Base-by-base conservation (phyloP, 2,797 vertebrate species). In the Chromobotia macracanthus region DNA sequence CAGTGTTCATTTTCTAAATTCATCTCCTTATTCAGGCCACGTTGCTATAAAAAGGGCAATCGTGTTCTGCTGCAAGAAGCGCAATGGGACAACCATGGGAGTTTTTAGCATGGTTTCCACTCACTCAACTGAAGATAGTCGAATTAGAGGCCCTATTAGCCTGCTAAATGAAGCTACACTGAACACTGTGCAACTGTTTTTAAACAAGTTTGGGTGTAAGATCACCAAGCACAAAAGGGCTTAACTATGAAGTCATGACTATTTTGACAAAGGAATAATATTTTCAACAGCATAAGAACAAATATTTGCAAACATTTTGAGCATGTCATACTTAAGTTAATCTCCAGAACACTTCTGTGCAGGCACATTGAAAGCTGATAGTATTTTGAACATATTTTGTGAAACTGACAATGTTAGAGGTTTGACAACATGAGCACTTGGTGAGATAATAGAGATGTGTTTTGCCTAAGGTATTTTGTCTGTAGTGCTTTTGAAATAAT, bases 101-200 rank as follows among this genome's bases (percentile, higher is more conserved):
- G 88, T 84, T 91, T 91, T 87, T 91, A 90, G 89, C 89, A 89
- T 89, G 89, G 87, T 89, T 92, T 93, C 87, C 84, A 86, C 88
- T 89, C 86, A 80, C 72, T 72, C 35, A 83, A 86, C 90, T 93
- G 94, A 91, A 92, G 92, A 91, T 94, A 94, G 92, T 81, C 48
- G 12, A 88, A 87, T 85, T 85, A 83, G 72, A 87, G 85, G 89
- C 89, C 90, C 89, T 90, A 92, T 92, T 92, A 93, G 92, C 93
- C 91, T 83, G 83, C 65, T 77, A 91, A 93, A 93, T 92, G 84
- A 91, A 91, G 92, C 87, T 92, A 91, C 87, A 86, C 90, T 88
- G 81, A 53, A 80, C 86, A 80, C 78, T 58, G 55, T 19, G 1
- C 25, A 50, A 50, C 2, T 12, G 19, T 38, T 41, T 79, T 44